A percentile compares a stretch with the other conserved stretches of the same genome.
Conservation (phyloP, 2,797 vertebrate species). For the Clarias platycephalus region DNA sequence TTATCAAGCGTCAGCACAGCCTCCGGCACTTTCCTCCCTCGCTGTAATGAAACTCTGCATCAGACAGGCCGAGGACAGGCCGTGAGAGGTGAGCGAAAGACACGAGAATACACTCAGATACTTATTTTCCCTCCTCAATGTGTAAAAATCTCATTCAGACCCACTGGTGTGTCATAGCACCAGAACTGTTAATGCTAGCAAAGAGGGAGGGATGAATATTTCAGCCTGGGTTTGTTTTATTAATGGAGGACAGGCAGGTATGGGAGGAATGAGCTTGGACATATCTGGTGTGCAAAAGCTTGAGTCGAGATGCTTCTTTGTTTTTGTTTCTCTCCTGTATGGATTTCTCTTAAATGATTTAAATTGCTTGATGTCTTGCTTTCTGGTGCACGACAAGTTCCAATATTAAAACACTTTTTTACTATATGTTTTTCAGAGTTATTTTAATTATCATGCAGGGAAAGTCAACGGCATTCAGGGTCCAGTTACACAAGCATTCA, state of each 20-base stretch:
- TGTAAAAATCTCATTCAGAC: conserved; percentile 52
- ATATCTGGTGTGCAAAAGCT: conserved; percentile 2
- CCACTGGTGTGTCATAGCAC: conserved; percentile 43
- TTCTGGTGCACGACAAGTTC: not conserved
- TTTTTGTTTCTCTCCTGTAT: conserved; percentile 27
- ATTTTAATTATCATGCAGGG: not conserved
- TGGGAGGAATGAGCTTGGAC: not conserved
- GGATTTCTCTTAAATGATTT: conserved; percentile 18
- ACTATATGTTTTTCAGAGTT: not conserved
- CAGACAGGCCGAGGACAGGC: conserved; percentile 14
- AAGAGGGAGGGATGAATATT: conserved; percentile 46
- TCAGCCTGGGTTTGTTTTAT: conserved; percentile 47
- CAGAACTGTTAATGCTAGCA: conserved; percentile 26
- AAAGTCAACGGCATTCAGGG: not conserved
- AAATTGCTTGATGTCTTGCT: not conserved
- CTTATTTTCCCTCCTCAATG: not conserved
- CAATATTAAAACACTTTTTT: not conserved
- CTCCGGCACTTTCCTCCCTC: conserved; percentile 1
- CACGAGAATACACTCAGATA: conserved; percentile 50
- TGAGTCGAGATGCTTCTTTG: not conserved
- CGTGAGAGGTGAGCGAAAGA: conserved; percentile 1
- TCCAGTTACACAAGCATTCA: too few relatives aligned
- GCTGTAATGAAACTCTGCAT: conserved; percentile 21
- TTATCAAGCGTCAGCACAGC: conserved; percentile 12
- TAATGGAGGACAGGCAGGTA: conserved; percentile 14